These are phyloP conservation scores for Apeira syringaria DNA, from an alignment of 2,888 invertebrate species.

Conservation along the genomic window DNA sequence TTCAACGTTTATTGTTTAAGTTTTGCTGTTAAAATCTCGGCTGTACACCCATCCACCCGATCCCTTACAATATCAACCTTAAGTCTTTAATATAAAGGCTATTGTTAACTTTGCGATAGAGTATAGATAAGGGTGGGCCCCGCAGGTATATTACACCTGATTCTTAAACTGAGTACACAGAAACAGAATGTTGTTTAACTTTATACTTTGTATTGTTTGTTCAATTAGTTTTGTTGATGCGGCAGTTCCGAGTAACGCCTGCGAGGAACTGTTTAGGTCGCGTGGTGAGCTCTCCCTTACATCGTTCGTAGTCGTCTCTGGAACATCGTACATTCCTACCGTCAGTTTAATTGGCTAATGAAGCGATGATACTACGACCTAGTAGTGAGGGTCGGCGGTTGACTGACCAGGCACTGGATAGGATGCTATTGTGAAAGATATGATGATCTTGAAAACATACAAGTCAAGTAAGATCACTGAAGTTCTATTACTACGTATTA, in stretches of 20 bases:
- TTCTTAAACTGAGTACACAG: slow-evolving; percentile 33
- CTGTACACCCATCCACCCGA: slow-evolving; percentile 18
- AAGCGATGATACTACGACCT: too few species aligned
- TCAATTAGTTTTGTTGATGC: slow-evolving; percentile 27
- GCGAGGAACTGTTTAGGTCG: slow-evolving; percentile 4
- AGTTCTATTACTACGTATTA: too few species aligned
- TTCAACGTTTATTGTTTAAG: slow-evolving; percentile 36
- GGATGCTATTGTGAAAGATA: too few species aligned
- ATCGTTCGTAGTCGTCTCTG: too few species aligned
- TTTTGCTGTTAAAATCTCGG: slow-evolving; percentile 34
- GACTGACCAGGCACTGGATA: too few species aligned
- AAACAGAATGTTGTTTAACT: slow-evolving; percentile 29
- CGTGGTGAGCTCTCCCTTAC: too few species aligned
- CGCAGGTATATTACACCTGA: slow-evolving; percentile 30
- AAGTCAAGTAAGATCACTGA: too few species aligned
- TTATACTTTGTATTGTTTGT: slow-evolving; percentile 23
- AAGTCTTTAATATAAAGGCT: slow-evolving; percentile 8
- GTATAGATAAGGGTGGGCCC: slow-evolving; percentile 15
- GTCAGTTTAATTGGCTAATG: too few species aligned
- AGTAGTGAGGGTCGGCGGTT: too few species aligned
- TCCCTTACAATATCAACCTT: slow-evolving; percentile 15
- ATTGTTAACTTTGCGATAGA: neutral
- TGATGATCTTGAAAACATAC: too few species aligned
- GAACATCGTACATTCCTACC: too few species aligned
- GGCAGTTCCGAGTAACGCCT: slow-evolving; percentile 9